phyloP scores from a whole-genome alignment of 2,888 invertebrate genomes.

The Eilema griseolum region DNA sequence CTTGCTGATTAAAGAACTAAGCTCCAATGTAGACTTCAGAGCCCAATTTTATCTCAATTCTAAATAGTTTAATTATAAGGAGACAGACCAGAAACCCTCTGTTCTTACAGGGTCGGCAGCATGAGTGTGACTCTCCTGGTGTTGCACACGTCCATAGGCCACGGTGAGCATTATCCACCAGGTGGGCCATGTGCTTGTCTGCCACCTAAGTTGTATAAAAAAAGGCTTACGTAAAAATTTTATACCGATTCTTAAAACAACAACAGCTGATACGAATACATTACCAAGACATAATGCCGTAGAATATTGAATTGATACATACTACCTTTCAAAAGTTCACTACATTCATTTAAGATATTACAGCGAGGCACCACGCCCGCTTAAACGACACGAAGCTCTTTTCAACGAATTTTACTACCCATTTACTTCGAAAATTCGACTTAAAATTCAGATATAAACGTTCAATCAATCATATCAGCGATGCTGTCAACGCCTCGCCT shows the following conservation, averaged over 20 bases:
- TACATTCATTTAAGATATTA: slow-evolving; percentile 4
- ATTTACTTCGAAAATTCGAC: slow-evolving; percentile 25
- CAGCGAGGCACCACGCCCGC: slow-evolving; percentile 19
- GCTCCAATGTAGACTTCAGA: neutral
- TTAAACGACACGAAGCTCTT: slow-evolving; percentile 9
- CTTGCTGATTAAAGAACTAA: neutral
- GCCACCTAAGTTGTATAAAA: no score
- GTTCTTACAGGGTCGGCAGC: no score
- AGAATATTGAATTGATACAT: neutral
- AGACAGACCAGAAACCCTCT: no score
- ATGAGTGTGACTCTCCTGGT: no score
- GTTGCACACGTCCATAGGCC: no score
- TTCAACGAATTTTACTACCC: slow-evolving; percentile 20
- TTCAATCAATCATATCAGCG: slow-evolving; percentile 43
- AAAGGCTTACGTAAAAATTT: no score
- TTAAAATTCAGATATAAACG: slow-evolving; percentile 21
- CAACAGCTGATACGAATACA: neutral
- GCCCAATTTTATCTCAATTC: neutral
- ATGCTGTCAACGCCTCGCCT: slow-evolving; percentile 21
- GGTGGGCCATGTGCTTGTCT: no score
- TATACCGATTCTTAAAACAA: neutral
- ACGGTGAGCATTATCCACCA: no score
- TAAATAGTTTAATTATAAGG: no score
- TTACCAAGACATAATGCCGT: neutral
- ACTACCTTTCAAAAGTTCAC: neutral